A percentile compares a stretch with the other conserved stretches of the same genome.
phyloP scores from a whole-genome alignment of 2,797 vertebrate genomes.

The Echeneis naucrates region DNA sequence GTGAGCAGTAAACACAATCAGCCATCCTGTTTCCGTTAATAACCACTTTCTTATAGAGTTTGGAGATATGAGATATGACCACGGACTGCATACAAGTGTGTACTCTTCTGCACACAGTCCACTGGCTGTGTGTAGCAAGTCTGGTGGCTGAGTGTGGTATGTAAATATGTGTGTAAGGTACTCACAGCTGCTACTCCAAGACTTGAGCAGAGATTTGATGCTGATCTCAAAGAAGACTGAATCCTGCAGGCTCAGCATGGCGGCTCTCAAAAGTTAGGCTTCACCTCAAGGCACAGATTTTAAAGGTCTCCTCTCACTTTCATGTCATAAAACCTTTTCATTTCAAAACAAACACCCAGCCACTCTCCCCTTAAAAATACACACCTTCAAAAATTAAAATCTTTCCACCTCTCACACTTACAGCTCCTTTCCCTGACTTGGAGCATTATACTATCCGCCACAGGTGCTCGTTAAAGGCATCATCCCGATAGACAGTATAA shows the following conservation, averaged over 20 bases:
- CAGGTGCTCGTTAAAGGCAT: conserved; percentile 54
- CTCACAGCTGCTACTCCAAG: conserved; percentile 97
- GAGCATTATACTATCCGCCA: conserved; percentile 61
- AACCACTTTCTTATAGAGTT: conserved; percentile 41
- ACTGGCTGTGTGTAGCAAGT: conserved; percentile 51
- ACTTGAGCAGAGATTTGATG: conserved; percentile 98
- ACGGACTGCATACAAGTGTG: conserved; percentile 42
- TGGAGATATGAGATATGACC: conserved; percentile 48
- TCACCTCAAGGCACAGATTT: conserved; percentile 64
- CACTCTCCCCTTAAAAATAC: conserved; percentile 45
- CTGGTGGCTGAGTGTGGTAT: conserved; percentile 61
- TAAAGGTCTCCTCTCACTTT: conserved; percentile 40
- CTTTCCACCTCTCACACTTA: conserved; percentile 12
- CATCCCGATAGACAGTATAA: conserved; percentile 53
- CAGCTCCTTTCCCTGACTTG: conserved; percentile 31
- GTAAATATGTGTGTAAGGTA: conserved; percentile 79
- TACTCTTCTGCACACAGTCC: conserved; percentile 31
- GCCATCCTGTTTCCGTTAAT: conserved; percentile 69
- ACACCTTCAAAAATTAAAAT: conserved; percentile 12
- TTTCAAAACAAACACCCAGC: conserved; percentile 41
- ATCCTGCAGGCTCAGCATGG: conserved; percentile 98
- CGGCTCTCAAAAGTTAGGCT: conserved; percentile 68
- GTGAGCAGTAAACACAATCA: conserved; percentile 57
- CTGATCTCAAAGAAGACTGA: conserved; percentile 98
- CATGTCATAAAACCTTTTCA: conserved; percentile 45